Percentiles rank a stretch among this genome's conserved stretches.
Conservation (phyloP, 2,113 vertebrate species). For the Nannospalax galili region DNA sequence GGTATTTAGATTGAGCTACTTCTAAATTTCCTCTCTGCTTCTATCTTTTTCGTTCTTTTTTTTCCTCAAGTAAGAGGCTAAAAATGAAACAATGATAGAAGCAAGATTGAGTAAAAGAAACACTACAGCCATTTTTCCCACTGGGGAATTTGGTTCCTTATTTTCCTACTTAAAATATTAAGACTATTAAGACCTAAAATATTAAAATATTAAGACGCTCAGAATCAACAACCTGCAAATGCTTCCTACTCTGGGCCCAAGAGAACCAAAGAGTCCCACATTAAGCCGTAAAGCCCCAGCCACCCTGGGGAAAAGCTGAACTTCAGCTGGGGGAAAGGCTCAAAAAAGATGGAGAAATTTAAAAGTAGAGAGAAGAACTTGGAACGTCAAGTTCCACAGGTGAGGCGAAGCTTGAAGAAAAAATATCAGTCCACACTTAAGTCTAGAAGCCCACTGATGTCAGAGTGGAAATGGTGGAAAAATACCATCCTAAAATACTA, state of each 20-base stretch:
- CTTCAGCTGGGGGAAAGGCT: background rate
- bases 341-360: background rate
- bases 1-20: background rate
- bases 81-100: background rate
- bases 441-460: background rate
- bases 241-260: too few relatives aligned
- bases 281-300: background rate
- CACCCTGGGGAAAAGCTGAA: background rate
- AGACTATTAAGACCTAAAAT: too few relatives aligned
- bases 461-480: too few relatives aligned
- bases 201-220: too few relatives aligned
- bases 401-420: background rate
- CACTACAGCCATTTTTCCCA: background rate
- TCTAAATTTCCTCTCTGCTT: background rate
- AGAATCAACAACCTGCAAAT: background rate
- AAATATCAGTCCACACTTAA: background rate
- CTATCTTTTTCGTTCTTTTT: background rate
- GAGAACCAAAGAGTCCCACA: background rate
- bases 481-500: background rate
- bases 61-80: background rate
- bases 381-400: background rate
- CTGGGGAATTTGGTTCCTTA: background rate
- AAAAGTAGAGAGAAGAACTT: background rate
- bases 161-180: slow-evolving; percentile 31
- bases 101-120: background rate